phyloP scores from a whole-genome alignment of 2,888 invertebrate genomes.

The Belgica antarctica region DNA sequence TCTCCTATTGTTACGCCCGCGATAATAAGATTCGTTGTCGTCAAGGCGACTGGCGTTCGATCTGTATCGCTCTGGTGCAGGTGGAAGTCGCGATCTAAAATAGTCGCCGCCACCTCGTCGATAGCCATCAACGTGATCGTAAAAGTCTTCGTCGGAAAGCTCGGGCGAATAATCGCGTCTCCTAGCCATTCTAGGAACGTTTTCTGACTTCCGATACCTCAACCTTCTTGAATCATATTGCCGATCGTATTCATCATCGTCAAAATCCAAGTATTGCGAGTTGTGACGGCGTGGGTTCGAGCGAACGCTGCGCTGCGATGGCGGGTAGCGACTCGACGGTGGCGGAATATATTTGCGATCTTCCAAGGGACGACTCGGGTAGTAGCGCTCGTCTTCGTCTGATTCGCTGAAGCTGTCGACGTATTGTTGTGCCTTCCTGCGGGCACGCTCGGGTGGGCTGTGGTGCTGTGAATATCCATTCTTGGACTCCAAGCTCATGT shows the following conservation, averaged over 20 bases:
- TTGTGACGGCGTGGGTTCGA: constrained; percentile 31
- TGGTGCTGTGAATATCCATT: not conserved
- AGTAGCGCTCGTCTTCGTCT: constrained; percentile 24
- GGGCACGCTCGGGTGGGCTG: not conserved
- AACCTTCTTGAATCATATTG: not conserved
- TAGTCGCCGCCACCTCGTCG: not conserved
- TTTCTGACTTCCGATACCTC: constrained; percentile 4
- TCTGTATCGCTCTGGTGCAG: not conserved
- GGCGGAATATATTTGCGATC: constrained; percentile 26
- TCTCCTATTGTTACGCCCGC: not conserved
- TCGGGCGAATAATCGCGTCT: constrained; percentile 29
- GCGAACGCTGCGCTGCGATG: constrained; percentile 43
- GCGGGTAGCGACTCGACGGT: not conserved
- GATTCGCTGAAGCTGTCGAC: constrained; percentile 41
- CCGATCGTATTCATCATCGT: constrained; percentile 34
- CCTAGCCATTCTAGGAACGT: not conserved
- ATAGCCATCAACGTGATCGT: constrained; percentile 18
- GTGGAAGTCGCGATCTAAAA: not conserved
- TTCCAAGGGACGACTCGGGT: not conserved
- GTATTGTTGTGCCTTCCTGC: not conserved
- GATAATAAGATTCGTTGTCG: not conserved
- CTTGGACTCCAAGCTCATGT: not conserved
- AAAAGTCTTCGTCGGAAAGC: constrained; percentile 34
- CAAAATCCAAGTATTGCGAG: constrained; percentile 34
- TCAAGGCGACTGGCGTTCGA: not conserved